Percentiles rank a stretch among this genome's conserved stretches.
Evolutionary conservation across 2,113 vertebrate genomes (phyloP).

Genomic region (Ranitomeya variabilis): DNA sequence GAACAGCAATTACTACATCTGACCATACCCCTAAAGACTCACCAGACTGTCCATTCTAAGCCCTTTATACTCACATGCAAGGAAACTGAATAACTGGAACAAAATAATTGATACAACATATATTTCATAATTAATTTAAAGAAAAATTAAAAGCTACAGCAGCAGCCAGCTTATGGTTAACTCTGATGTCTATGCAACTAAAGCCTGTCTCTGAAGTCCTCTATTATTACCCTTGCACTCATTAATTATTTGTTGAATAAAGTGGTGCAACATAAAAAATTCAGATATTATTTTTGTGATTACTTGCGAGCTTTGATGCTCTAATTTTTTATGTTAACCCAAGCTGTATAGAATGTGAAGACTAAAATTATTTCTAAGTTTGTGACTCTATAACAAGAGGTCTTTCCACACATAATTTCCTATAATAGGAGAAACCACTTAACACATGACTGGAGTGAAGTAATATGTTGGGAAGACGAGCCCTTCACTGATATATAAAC

Average conservation of each 20-base stretch:
- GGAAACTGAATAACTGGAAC: too few relatives aligned
- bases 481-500: conserved; percentile 4
- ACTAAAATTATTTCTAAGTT: conserved; percentile 32
- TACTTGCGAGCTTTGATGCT: neutral
- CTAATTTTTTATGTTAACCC: neutral
- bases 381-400: conserved; percentile 21
- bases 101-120: too few relatives aligned
- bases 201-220: neutral
- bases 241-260: conserved; percentile 17
- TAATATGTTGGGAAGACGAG: neutral
- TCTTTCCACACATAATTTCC: conserved; percentile 6
- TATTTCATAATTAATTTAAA: too few relatives aligned
- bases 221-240: conserved; percentile 4
- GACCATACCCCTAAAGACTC: too few relatives aligned
- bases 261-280: conserved; percentile 22
- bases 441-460: conserved; percentile 16
- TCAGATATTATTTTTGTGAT: conserved; percentile 7
- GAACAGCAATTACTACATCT: too few relatives aligned
- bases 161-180: neutral
- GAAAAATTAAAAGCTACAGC: too few relatives aligned
- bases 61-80: too few relatives aligned
- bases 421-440: conserved; percentile 11
- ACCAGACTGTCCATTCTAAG: too few relatives aligned
- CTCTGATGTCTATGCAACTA: neutral
- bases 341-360: neutral